phyloP scores from a whole-genome alignment of 2,113 vertebrate genomes.

The Macaca mulatta region DNA sequence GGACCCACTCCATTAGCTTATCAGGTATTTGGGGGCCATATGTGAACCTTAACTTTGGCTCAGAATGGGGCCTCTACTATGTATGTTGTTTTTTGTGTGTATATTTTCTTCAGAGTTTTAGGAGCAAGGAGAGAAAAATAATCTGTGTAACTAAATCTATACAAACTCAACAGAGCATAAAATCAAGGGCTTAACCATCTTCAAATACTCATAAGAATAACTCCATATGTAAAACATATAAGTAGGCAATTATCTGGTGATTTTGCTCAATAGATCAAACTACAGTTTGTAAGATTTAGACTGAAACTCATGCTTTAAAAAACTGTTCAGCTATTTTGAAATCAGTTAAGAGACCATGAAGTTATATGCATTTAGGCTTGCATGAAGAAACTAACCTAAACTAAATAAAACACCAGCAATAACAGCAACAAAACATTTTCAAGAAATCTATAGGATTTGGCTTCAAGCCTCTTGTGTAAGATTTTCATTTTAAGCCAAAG shows the following conservation, averaged over 20 bases:
- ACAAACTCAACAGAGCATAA: background rate
- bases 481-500: background rate
- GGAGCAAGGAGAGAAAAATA: background rate
- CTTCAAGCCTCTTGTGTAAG: background rate
- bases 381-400: background rate
- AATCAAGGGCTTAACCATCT: background rate
- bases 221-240: background rate
- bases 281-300: background rate
- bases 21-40: background rate
- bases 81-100: background rate
- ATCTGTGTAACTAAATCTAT: background rate
- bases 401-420: background rate
- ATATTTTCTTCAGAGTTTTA: constrained; percentile 12
- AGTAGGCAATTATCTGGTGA: background rate
- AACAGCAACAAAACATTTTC: background rate
- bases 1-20: background rate
- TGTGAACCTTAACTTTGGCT: background rate
- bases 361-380: background rate
- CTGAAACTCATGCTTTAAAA: background rate
- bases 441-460: background rate
- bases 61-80: background rate
- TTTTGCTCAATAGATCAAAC: background rate
- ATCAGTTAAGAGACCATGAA: background rate
- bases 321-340: background rate
- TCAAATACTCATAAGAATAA: background rate